Evolutionary conservation across 2,888 invertebrate genomes (phyloP).

Genomic region (Ptychoptera contaminata): DNA sequence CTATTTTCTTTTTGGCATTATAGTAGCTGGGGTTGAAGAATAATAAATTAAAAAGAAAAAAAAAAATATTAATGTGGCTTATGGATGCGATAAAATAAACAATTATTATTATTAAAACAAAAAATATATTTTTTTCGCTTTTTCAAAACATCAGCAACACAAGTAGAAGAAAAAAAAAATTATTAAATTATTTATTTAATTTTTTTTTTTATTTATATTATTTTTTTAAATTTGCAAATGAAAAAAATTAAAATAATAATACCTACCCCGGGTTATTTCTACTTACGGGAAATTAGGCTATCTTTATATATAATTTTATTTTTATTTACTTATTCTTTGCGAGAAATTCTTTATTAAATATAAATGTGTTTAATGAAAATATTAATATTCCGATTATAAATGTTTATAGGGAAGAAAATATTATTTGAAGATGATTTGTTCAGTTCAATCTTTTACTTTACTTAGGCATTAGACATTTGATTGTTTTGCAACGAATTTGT

Average conservation of each 20-base stretch:
- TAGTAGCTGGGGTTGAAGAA: too few species aligned
- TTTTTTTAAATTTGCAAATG: not conserved
- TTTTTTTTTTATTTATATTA: not conserved
- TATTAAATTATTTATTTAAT: not conserved
- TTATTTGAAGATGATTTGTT: constrained; percentile 1
- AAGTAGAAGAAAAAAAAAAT: not conserved
- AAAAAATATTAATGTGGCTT: too few species aligned
- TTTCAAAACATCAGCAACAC: not conserved
- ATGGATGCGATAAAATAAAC: too few species aligned
- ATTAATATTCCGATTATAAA: constrained; percentile 1
- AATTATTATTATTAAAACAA: too few species aligned
- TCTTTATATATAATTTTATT: too few species aligned
- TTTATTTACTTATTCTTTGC: too few species aligned
- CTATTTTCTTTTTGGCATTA: too few species aligned
- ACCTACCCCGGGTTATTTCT: constrained; percentile 18
- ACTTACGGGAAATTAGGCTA: constrained; percentile 10
- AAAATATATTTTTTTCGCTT: too few species aligned
- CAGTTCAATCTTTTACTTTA: constrained; percentile 5
- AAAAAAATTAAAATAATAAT: constrained; percentile 9
- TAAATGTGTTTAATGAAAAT: constrained; percentile 2
- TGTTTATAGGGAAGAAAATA: not conserved
- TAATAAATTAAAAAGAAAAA: too few species aligned
- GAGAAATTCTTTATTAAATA: constrained; percentile 2
- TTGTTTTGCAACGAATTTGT: constrained; percentile 6
- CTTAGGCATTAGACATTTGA: not conserved